Base-by-base conservation (phyloP, 2,113 vertebrate genomes). In the Cryptotis parvus region DNA sequence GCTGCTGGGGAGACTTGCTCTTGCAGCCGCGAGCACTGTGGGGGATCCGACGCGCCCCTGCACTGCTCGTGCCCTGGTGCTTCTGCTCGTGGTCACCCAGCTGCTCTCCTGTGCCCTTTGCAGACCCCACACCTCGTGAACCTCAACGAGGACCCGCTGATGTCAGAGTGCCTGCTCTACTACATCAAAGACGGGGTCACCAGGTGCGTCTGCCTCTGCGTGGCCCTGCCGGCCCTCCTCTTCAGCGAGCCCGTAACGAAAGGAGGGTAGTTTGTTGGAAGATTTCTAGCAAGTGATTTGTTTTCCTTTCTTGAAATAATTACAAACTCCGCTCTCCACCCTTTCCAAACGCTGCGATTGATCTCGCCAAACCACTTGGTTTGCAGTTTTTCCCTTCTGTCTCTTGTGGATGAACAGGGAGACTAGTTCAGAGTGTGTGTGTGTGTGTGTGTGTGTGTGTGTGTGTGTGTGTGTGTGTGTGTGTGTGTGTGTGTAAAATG, bases 131-230 rank as follows among this genome's bases (percentile, higher is more conserved):
- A 99, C 96, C 98, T 99, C 86, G 99, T 99, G 87, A 99, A 99
- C 97, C 98, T 99, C 95, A 99, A 99, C 43, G 99, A 99, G 97
- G 99, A 99, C 96, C 99, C 99, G 9, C 98, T 99, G 75, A 99
- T 99, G 99, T 99, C 99, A 0, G 99, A 99, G 95, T 99, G 99
- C 97, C 98, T 99, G 90, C 98, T 99, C 70, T 99, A 99, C 97
- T 99, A 99, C 97, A 99, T 99, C 97, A 99, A 99, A 98, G 99
- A 99, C 65, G 99, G 99, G 33, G 99, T 99, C 90, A 99, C 99
- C 79, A 99, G 99, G 99, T 99, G 97, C 89, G 22, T 43, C 3
- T 76, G 55, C 66, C 89, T 41, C 92, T 29, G 29, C 85, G 58
- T 95, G 58, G 55, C 92, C 74, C 18, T 87, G 84, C 37, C 87